Conservation (phyloP, 92 coral and sea anemone genomes). For the Siderastrea radians region DNA sequence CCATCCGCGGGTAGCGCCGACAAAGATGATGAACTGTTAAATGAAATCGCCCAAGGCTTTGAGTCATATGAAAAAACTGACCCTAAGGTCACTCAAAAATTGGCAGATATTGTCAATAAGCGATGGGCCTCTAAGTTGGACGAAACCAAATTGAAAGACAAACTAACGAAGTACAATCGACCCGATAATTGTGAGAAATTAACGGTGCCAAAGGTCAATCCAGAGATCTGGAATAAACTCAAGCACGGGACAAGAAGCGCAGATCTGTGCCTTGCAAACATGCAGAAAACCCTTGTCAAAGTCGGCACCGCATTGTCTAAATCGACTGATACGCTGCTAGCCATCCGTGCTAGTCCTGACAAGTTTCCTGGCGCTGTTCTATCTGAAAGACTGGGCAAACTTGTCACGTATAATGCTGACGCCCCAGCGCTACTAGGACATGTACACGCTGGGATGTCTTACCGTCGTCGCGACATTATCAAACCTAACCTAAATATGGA, state of each 20-base stretch:
- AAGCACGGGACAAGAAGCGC: not conserved
- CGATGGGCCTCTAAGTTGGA: slow-evolving; percentile 51
- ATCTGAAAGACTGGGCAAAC: too few species aligned
- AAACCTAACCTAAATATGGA: too few species aligned
- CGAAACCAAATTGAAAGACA: slow-evolving; percentile 41
- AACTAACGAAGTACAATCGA: too few species aligned
- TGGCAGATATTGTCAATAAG: slow-evolving; percentile 54
- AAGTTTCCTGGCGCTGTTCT: too few species aligned
- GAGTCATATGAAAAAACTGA: slow-evolving; percentile 22
- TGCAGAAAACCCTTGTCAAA: slow-evolving; percentile 22
- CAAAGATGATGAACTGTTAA: slow-evolving; percentile 19
- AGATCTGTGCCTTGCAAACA: slow-evolving; percentile 25
- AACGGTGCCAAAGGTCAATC: slow-evolving; percentile 33
- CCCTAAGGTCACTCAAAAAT: slow-evolving; percentile 38
- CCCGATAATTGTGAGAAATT: slow-evolving; percentile 48
- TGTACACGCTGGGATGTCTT: too few species aligned
- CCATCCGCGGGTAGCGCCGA: not conserved
- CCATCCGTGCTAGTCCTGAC: too few species aligned
- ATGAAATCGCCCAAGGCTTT: slow-evolving; percentile 45
- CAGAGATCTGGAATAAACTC: slow-evolving; percentile 42
- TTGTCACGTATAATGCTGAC: too few species aligned
- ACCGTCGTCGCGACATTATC: too few species aligned
- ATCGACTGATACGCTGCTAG: too few species aligned
- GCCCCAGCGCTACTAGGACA: too few species aligned
- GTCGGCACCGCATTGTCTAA: not conserved